Evolutionary conservation across 2,797 vertebrate species (phyloP).

Genomic region (Acipenser oxyrinchus): DNA sequence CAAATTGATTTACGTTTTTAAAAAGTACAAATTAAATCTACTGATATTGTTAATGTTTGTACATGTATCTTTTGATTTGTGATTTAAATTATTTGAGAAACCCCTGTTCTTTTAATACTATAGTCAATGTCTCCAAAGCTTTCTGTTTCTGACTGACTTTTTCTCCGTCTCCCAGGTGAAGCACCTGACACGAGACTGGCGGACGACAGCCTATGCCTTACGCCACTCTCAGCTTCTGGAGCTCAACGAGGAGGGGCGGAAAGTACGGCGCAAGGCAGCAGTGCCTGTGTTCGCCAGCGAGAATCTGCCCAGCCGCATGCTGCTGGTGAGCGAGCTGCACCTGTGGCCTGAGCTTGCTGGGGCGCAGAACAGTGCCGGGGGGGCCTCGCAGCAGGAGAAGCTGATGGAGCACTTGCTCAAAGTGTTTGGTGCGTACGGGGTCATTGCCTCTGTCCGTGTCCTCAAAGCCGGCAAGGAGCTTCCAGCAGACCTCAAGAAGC

Average conservation of each 20-base stretch:
- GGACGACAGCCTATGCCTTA: conserved; percentile 85
- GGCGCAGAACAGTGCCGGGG: conserved; percentile 57
- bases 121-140: too few relatives aligned
- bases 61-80: too few relatives aligned
- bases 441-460: conserved; percentile 82
- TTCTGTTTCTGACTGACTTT: conserved; percentile 4
- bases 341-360: conserved; percentile 64
- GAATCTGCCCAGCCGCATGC: conserved; percentile 88
- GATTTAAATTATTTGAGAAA: too few relatives aligned
- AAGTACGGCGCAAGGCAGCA: conserved; percentile 77
- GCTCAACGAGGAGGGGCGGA: conserved; percentile 83
- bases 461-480: conserved; percentile 86
- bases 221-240: conserved; percentile 77
- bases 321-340: conserved; percentile 82
- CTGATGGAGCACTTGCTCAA: conserved; percentile 88
- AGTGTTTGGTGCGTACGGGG: conserved; percentile 77
- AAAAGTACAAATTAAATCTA: too few relatives aligned
- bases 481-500: conserved; percentile 79
- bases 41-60: too few relatives aligned
- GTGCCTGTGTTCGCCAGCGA: conserved; percentile 89
- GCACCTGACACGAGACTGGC: conserved; percentile 93
- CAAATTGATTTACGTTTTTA: too few relatives aligned
- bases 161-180: conserved; percentile 70
- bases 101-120: too few relatives aligned
- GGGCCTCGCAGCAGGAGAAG: conserved; percentile 71